A percentile compares a stretch with the other conserved stretches of the same genome.
phyloP scores from a whole-genome alignment of 2,797 vertebrate genomes.

The Sebastes wilsoni region DNA sequence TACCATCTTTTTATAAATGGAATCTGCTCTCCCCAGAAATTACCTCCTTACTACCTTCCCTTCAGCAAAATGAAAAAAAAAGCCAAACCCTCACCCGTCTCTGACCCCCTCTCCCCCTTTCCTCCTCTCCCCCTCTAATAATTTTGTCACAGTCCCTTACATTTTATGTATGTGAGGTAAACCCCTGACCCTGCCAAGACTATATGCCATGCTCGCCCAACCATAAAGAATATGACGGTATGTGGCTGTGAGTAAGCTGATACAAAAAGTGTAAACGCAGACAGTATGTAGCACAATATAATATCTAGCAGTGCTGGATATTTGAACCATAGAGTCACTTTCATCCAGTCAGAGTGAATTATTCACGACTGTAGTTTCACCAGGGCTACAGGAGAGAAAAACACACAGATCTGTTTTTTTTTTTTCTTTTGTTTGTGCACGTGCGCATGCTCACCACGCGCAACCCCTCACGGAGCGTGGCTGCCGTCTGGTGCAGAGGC shows the following conservation, averaged over 20 bases:
- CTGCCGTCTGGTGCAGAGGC: constrained; percentile 45
- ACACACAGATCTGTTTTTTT: constrained; percentile 7
- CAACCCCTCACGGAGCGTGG: constrained; percentile 1
- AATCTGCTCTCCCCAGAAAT: background rate
- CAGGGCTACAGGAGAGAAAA: constrained; percentile 17
- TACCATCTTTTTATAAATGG: background rate
- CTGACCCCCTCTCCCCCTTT: background rate
- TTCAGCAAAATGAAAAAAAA: background rate
- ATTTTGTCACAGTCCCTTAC: background rate
- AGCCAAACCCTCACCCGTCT: background rate
- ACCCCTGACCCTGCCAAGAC: constrained; percentile 5
- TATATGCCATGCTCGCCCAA: background rate
- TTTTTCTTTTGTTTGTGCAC: background rate
- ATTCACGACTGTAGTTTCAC: constrained; percentile 36
- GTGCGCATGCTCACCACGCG: background rate
- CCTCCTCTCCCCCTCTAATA: background rate
- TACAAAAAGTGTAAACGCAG: background rate
- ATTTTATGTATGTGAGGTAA: constrained; percentile 21
- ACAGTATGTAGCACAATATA: background rate
- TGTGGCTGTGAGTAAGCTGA: background rate
- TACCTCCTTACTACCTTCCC: background rate
- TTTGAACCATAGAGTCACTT: constrained; percentile 27
- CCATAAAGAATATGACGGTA: constrained; percentile 9
- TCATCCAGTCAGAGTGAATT: constrained; percentile 42
- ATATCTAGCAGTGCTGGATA: constrained; percentile 7